A percentile compares a stretch with the other conserved stretches of the same genome.
phyloP scores from a whole-genome alignment of 2,113 vertebrate species.

The Hiodon alosoides region DNA sequence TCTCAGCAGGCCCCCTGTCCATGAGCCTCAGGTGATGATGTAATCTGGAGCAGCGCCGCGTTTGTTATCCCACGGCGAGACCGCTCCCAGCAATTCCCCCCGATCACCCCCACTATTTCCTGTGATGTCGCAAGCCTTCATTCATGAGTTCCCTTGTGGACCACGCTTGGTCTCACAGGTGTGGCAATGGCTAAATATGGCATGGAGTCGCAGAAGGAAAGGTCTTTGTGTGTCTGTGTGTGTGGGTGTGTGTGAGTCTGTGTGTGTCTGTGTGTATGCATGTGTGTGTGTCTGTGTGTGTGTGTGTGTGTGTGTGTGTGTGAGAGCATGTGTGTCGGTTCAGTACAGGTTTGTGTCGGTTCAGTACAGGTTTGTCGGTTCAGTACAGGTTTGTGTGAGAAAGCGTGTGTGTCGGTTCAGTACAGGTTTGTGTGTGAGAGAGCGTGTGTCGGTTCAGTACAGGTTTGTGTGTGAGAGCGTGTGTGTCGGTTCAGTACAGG shows the following conservation, averaged over 20 bases:
- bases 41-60: slow-evolving; percentile 9
- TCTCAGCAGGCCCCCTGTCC: not conserved
- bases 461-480: too few species aligned
- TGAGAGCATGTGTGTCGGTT: too few species aligned
- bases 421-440: too few species aligned
- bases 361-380: too few species aligned
- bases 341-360: too few species aligned
- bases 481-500: too few species aligned
- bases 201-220: slow-evolving; percentile 45
- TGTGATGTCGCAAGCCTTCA: slow-evolving; percentile 40
- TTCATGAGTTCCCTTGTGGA: slow-evolving; percentile 24
- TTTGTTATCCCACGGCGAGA: slow-evolving; percentile 1
- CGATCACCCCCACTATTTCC: slow-evolving; percentile 31
- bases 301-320: too few species aligned
- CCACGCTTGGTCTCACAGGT: slow-evolving; percentile 45
- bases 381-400: too few species aligned
- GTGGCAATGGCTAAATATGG: slow-evolving; percentile 47
- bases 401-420: too few species aligned
- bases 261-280: not conserved
- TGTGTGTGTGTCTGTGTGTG: too few species aligned
- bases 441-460: too few species aligned
- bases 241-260: slow-evolving; percentile 12
- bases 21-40: slow-evolving; percentile 14
- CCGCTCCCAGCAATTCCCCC: not conserved
- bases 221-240: slow-evolving; percentile 22